Base-by-base conservation (phyloP, 2,797 vertebrate species). In the Rhabdophis nuchalis region DNA sequence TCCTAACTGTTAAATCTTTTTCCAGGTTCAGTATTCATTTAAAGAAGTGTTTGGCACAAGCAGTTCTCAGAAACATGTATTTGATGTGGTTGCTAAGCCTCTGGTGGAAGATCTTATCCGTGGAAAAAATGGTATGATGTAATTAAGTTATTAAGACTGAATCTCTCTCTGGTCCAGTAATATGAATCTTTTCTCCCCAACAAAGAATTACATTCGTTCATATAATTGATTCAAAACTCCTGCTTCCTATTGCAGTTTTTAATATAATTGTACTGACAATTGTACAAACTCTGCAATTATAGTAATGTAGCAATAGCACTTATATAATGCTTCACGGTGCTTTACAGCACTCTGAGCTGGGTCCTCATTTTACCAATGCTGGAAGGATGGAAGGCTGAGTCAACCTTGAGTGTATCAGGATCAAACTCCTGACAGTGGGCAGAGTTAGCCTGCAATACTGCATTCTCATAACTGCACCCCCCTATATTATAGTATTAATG, bases 11-110 rank as follows among this genome's bases (percentile, higher is more conserved):
- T 54, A 57, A 64, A 0, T 88, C 29, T 92, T 27, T 27, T 14
- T 46, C 82, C 95, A 99, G 99, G 99, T 97, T 0, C 99, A 99
- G 86, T 99, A 99, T 96, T 98, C 98, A 0, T 99, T 99, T 96
- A 99, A 99, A 96, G 98, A 98, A 94, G 99, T 99, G 0, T 99
- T 99, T 96, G 98, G 98, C 50, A 97, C 98, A 14, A 98, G 97
- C 2, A 97, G 98, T 3, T 97, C 96, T 36, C 99, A 99, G 96
- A 97, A 96, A 87, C 97, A 99, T 87, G 97, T 99, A 25, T 99
- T 99, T 94, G 98, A 99, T 0, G 96, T 97, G 90, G 98, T 99
- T 94, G 98, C 99, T 53, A 98, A 98, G 89, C 98, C 98, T 41
- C 97, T 99, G 18, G 98, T 99, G 10, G 98, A 99, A 41, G 99